These are phyloP conservation scores for Sceloporus undulatus DNA, from an alignment of 2,113 vertebrate genomes.

Conservation along the genomic window DNA sequence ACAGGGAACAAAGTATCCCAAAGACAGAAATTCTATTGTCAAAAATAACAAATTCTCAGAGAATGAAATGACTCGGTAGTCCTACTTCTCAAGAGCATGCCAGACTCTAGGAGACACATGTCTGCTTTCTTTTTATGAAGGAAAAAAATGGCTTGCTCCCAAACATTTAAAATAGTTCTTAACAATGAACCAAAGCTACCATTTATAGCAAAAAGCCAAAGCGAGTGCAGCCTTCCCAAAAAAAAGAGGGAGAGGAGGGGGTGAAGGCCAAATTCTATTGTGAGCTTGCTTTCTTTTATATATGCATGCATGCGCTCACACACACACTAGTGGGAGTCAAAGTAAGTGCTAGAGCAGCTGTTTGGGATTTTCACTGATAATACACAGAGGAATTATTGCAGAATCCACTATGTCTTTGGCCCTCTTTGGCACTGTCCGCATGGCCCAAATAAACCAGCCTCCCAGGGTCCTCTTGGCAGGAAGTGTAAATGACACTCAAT, in stretches of 20 bases:
- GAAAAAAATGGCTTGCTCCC: constrained; percentile 60
- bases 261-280: background rate
- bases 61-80: constrained; percentile 34
- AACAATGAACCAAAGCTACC: constrained; percentile 48
- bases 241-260: background rate
- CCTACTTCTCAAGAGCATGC: constrained; percentile 39
- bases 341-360: background rate
- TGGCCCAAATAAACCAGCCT: too few species aligned
- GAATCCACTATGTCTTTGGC: background rate
- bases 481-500: too few species aligned
- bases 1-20: constrained; percentile 66
- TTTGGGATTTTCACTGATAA: background rate
- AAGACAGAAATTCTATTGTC: constrained; percentile 64
- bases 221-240: background rate
- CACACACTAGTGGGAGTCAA: background rate
- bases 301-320: too few species aligned
- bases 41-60: constrained; percentile 50
- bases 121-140: constrained; percentile 60
- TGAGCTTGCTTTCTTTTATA: background rate
- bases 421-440: background rate
- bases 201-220: constrained; percentile 26
- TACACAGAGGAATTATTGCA: background rate
- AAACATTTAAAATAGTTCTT: constrained; percentile 48
- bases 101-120: constrained; percentile 24
- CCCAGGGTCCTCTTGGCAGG: too few species aligned